Evolutionary conservation across 2,113 vertebrate genomes (phyloP), one percentile per base, ranked within the genome.

Genomic region (Ictalurus furcatus): DNA sequence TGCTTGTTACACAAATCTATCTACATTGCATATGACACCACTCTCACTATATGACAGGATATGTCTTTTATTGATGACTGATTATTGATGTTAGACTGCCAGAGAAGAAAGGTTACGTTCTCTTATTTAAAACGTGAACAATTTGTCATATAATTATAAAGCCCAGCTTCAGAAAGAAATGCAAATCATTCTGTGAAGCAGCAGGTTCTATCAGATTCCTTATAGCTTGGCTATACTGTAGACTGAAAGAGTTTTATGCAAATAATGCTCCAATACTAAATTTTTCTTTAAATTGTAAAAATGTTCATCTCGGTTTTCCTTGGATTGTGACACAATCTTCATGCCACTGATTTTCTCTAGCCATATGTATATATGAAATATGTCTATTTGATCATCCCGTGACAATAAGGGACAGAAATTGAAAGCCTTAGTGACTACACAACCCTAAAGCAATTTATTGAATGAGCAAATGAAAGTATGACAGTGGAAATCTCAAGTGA

Each of bases 71-170:
- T 88, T 91, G 90, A 90, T 93, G 93, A 94, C 94, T 86, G 88
- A 91, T 91, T 93, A 94, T 87, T 92, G 94, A 93, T 91, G 87
- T 90, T 88, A 93, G 85, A 90, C 86, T 93, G 91, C 91, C 92
- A 92, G 88, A 44, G 85, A 63, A 87, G 87, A 91, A 90, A 91
- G 88, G 87, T 91, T 56, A 84, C 90, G 52, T 85, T 44, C 34
- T 58, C 88, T 91, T 93, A 94, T 94, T 84, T 87, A 80, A 92
- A 82, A 86, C 91, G 89, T 93, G 91, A 95, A 92, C 93, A 92
- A 94, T 92, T 91, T 90, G 89, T 79, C 44, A 90, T 48, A 48
- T 48, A 21, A 9, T 21, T n/a, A n/a, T 82, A 91, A 87, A 93
- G 80, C 89, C 80, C 63, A 52, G 56, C 52, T 87, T 65, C 19